A percentile compares a stretch with the other conserved stretches of the same genome.
Conservation (phyloP, 2,888 invertebrate genomes). For the Trachelus troglodyta region DNA sequence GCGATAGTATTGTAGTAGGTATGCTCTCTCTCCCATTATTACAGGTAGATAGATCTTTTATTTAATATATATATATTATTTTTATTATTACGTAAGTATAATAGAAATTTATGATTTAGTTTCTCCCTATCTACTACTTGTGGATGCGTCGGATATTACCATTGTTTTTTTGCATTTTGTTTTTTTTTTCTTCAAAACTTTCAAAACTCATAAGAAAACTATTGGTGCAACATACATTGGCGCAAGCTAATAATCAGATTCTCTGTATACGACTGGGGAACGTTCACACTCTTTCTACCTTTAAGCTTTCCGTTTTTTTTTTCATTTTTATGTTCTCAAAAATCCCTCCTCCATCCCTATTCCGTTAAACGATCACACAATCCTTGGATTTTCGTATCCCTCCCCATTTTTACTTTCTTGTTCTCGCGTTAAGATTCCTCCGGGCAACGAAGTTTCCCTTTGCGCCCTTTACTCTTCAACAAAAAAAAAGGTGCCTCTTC, state of each 20-base stretch:
- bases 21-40: slow-evolving; percentile 16
- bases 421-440: not conserved
- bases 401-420: not conserved
- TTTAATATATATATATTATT: slow-evolving; percentile 34
- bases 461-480: not conserved
- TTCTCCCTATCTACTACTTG: slow-evolving; percentile 24
- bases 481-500: slow-evolving; percentile 26
- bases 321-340: not conserved
- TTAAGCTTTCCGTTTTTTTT: not conserved
- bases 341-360: not conserved
- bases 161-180: slow-evolving; percentile 9
- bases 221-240: slow-evolving; percentile 24
- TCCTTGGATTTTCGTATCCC: not conserved
- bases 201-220: slow-evolving; percentile 27
- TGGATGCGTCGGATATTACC: slow-evolving; percentile 18
- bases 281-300: not conserved
- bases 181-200: slow-evolving; percentile 8
- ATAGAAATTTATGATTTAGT: slow-evolving; percentile 36
- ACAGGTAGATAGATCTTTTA: slow-evolving; percentile 24
- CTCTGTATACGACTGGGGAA: not conserved
- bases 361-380: not conserved
- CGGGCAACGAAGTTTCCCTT: not conserved
- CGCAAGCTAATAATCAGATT: slow-evolving; percentile 20
- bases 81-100: slow-evolving; percentile 41
- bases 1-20: slow-evolving; percentile 11